These are phyloP conservation scores for Plebejus anna DNA, from an alignment of 2,888 invertebrate genomes.

Conservation along the genomic window DNA sequence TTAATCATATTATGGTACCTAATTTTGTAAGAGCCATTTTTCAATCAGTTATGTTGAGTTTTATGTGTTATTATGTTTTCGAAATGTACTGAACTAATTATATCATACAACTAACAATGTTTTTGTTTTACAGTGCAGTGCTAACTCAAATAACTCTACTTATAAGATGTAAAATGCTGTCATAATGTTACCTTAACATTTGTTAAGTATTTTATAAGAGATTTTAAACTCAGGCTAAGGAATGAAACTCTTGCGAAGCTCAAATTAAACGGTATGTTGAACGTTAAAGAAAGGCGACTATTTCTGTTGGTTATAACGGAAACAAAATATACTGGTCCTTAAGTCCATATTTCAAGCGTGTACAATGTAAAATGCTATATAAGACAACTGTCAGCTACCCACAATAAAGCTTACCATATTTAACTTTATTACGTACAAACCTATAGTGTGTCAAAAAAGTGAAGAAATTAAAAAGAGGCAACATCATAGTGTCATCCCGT, in stretches of 20 bases:
- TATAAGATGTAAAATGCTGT: constrained; percentile 17
- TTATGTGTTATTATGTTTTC: constrained; percentile 2
- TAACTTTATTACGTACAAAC: background rate
- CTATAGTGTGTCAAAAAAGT: background rate
- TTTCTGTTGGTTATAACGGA: constrained; percentile 47
- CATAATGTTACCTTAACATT: constrained; percentile 36
- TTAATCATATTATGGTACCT: background rate
- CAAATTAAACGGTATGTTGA: constrained; percentile 49
- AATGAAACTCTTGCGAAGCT: constrained; percentile 51
- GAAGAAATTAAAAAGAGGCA: too few species aligned
- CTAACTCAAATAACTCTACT: background rate
- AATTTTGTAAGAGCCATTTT: background rate
- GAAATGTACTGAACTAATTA: constrained; percentile 3
- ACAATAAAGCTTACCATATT: background rate
- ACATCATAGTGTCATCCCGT: too few species aligned
- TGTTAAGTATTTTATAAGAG: constrained; percentile 42
- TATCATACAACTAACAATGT: background rate
- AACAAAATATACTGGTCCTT: constrained; percentile 58
- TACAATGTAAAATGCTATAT: background rate
- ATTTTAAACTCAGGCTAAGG: constrained; percentile 55
- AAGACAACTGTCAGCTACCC: background rate
- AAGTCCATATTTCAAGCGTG: background rate
- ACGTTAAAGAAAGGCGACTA: constrained; percentile 50
- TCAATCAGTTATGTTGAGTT: constrained; percentile 4
- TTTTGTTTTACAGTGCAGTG: constrained; percentile 1